Evolutionary conservation across 2,113 vertebrate genomes (phyloP).

Genomic region (Rhinolophus sinicus): DNA sequence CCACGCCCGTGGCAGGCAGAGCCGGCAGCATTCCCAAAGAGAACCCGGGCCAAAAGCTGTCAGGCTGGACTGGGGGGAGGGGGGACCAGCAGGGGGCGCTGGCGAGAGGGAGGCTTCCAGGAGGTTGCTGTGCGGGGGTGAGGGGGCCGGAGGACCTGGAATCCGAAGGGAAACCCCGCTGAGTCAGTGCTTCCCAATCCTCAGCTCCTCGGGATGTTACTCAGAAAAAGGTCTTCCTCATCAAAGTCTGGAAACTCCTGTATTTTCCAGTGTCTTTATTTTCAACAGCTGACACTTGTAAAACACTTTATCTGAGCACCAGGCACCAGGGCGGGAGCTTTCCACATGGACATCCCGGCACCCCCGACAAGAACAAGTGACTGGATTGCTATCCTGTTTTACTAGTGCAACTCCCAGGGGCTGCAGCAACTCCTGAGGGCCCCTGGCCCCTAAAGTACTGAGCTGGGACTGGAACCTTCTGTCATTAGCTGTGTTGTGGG

Average conservation of each 20-base stretch:
- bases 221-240: neutral
- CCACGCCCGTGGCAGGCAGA: neutral
- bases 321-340: neutral
- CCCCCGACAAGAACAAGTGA: neutral
- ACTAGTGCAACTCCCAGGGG: rapidly evolving
- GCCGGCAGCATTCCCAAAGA: rapidly evolving
- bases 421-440: neutral
- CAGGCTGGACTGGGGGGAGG: neutral
- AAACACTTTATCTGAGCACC: neutral
- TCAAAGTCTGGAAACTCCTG: constrained; percentile 22
- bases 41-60: neutral
- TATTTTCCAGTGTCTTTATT: neutral
- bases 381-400: rapidly evolving
- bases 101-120: neutral
- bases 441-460: neutral
- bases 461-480: neutral
- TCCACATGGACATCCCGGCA: neutral
- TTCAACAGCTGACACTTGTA: neutral
- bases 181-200: neutral
- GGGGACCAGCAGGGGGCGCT: rapidly evolving
- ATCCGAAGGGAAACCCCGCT: neutral
- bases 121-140: too few species aligned
- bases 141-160: neutral
- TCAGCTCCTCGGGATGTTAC: neutral
- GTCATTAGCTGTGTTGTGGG: neutral